Conservation (phyloP, 1,140 invertebrate genomes). For the Sipha flava region DNA sequence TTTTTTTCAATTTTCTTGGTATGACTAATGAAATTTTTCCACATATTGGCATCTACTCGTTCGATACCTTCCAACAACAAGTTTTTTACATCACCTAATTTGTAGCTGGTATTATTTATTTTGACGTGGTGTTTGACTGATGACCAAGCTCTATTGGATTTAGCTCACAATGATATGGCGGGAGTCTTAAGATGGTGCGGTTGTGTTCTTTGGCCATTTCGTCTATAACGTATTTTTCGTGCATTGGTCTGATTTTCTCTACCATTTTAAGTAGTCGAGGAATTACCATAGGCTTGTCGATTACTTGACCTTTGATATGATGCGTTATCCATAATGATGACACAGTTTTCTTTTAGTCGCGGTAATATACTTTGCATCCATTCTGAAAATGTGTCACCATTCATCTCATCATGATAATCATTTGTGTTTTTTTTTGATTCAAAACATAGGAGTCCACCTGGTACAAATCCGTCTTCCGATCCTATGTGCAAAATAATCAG, state of each 20-base stretch:
- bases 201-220: conserved; percentile 32
- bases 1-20: background rate
- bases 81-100: background rate
- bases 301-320: background rate
- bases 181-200: conserved; percentile 37
- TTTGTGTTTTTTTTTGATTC: background rate
- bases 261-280: background rate
- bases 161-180: conserved; percentile 40
- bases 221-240: conserved; percentile 36
- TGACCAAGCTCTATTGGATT: conserved; percentile 38
- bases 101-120: background rate
- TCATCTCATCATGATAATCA: conserved; percentile 18
- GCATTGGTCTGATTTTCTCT: background rate
- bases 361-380: background rate
- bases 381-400: background rate
- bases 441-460: background rate
- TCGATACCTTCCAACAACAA: background rate
- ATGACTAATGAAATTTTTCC: background rate
- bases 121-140: conserved; percentile 36
- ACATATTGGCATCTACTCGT: background rate
- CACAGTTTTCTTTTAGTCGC: background rate
- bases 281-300: background rate
- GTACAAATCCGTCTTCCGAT: background rate
- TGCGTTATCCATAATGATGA: background rate
- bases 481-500: background rate